Evolutionary conservation across 2,888 invertebrate genomes (phyloP), one percentile per base, ranked within the genome.

Genomic region (Diogma glabrata): DNA sequence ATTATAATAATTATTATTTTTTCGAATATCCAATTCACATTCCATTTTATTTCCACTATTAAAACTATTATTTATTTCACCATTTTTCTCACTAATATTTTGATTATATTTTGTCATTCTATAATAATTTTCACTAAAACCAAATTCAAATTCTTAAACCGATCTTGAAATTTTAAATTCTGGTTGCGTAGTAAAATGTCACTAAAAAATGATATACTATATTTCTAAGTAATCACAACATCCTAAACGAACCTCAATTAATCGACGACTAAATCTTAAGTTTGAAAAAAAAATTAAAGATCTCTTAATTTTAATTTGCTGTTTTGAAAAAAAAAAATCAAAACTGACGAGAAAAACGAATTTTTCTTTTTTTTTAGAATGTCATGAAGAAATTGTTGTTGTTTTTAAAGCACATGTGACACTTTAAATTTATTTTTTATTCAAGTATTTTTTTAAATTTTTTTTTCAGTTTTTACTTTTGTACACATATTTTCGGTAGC

Each of bases 61-160:
- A 10, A 24, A 24, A 46, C 24, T 24, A 24, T 22, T 43, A 43
- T 43, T 43, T 23, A 43, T 23, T 22, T 24, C 23, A 46, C 24
- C 24, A 23, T 24, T 24, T 46, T 46, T 46, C 22, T 46, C 24
- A 46, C 46, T 24, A 46, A 46, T 24, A 46, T 46, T 46, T 46
- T 46, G 46, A 46, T 46, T 46, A 46, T 46, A 46, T 46, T 46
- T 46, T 22, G 46, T 46, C 46, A 46, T 46, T 23, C n/a, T n/a
- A n/a, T n/a, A n/a, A n/a, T n/a, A n/a, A n/a, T 43, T 43, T 43
- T n/a, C 28, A 40, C 20, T 36, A 10, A 19, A 40, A 28, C 28
- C n/a, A n/a, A n/a, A n/a, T 40, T 19, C 22, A 28, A 43, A 20
- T 36, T 43, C 43, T 22, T 23, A n/a, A n/a, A n/a, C n/a, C n/a